A percentile compares a stretch with the other conserved stretches of the same genome.
These are phyloP conservation scores for Pluvianellus socialis DNA, from an alignment of 2,113 vertebrate genomes.

Conservation along the genomic window DNA sequence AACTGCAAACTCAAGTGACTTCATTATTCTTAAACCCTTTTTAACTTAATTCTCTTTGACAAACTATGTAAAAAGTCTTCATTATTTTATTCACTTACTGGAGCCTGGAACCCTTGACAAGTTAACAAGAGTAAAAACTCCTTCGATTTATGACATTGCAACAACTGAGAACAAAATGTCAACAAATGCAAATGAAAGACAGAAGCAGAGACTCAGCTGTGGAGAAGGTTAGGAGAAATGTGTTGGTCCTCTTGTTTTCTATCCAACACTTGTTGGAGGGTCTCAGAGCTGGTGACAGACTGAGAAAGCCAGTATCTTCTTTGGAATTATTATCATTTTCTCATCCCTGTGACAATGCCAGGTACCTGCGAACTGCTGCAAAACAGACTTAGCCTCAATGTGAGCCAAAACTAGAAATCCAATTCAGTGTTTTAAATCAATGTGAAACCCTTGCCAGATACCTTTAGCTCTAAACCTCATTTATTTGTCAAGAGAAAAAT, in stretches of 20 bases:
- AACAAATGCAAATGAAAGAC: not conserved
- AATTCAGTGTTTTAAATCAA: not conserved
- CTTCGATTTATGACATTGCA: rapidly evolving
- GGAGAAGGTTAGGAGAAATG: not conserved
- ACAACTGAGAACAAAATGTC: not conserved
- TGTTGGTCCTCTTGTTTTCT: not conserved
- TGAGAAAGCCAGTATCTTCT: not conserved
- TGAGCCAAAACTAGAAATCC: not conserved
- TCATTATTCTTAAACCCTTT: not conserved
- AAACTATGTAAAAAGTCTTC: not conserved
- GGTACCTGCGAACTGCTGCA: not conserved
- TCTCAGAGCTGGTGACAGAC: not conserved
- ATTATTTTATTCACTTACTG: not conserved
- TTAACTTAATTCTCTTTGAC: not conserved
- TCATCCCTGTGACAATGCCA: not conserved
- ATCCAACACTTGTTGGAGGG: not conserved
- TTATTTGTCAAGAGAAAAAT: not conserved
- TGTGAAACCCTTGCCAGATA: not conserved
- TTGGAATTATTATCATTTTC: not conserved
- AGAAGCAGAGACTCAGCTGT: not conserved
- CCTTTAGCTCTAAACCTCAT: not conserved
- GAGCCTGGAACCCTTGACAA: not conserved
- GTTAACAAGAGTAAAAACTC: not conserved
- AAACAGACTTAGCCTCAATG: not conserved
- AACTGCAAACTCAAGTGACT: not conserved